Conservation (phyloP, 2,888 invertebrate species). For the Cerastis rubricosa region DNA sequence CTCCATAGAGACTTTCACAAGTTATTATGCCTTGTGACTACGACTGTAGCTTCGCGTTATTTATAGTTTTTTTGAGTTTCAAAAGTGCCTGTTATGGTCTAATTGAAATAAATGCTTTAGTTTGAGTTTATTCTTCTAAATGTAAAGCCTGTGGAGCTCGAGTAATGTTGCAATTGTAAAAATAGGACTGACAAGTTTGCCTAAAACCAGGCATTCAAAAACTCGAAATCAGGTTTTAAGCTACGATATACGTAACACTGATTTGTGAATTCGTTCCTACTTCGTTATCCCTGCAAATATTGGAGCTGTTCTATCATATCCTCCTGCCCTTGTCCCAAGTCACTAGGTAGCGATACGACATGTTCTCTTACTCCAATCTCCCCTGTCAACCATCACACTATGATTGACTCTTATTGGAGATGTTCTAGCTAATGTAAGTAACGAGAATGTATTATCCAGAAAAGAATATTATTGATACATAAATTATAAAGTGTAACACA, state of each 20-base stretch:
- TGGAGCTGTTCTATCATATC: not conserved
- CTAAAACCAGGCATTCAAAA: not conserved
- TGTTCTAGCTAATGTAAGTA: not conserved
- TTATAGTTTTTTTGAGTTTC: no score
- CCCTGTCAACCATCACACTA: not conserved
- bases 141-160: not conserved
- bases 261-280: not conserved
- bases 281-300: not conserved
- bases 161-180: not conserved
- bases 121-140: no score
- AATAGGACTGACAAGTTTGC: not conserved
- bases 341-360: not conserved
- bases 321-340: not conserved
- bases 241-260: not conserved
- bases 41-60: no score
- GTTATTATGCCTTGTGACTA: no score
- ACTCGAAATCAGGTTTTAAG: not conserved
- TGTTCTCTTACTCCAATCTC: not conserved
- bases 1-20: no score
- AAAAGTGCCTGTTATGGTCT: no score
- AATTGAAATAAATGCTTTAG: no score
- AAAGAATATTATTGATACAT: not conserved
- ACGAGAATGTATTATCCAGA: not conserved
- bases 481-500: constrained; percentile 21
- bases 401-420: not conserved